Conservation (phyloP, 2,113 vertebrate species). For the Anarhynchus alexandrinus region DNA sequence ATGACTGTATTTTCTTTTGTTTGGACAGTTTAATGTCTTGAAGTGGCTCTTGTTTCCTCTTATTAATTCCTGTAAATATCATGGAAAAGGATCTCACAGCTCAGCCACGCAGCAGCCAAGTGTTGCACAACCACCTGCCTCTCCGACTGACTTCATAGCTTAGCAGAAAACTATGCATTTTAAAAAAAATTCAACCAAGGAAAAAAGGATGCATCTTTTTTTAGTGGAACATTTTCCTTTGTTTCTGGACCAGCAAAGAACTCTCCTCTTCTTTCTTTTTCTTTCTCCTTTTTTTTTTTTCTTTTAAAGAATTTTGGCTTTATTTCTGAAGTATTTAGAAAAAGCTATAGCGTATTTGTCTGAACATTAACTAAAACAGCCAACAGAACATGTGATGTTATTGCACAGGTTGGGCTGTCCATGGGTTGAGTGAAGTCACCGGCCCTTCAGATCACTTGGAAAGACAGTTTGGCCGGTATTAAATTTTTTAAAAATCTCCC, state of each 20-base stretch:
- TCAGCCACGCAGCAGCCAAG: slow-evolving; percentile 29
- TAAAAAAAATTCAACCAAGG: background rate
- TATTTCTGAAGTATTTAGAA: background rate
- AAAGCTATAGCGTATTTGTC: background rate
- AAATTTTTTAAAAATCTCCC: background rate
- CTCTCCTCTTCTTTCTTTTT: background rate
- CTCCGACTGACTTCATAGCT: background rate
- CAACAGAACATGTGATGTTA: background rate
- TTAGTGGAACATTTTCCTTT: background rate
- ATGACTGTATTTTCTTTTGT: background rate
- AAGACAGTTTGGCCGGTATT: background rate
- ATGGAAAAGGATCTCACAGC: background rate
- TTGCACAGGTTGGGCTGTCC: background rate
- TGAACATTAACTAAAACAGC: background rate
- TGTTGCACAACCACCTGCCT: slow-evolving; percentile 47
- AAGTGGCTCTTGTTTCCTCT: slow-evolving; percentile 57
- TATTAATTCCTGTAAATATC: slow-evolving; percentile 51
- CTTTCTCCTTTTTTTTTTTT: background rate
- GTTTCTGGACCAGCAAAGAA: background rate
- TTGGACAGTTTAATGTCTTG: slow-evolving; percentile 34
- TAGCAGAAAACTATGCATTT: background rate
- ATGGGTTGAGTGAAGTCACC: background rate
- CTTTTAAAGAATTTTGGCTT: background rate
- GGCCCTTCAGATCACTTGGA: background rate
- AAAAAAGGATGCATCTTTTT: background rate